A percentile compares a stretch with the other conserved stretches of the same genome.
These are phyloP conservation scores for Speoplatyrhinus poulsoni DNA, from an alignment of 2,113 vertebrate species.

Conservation along the genomic window DNA sequence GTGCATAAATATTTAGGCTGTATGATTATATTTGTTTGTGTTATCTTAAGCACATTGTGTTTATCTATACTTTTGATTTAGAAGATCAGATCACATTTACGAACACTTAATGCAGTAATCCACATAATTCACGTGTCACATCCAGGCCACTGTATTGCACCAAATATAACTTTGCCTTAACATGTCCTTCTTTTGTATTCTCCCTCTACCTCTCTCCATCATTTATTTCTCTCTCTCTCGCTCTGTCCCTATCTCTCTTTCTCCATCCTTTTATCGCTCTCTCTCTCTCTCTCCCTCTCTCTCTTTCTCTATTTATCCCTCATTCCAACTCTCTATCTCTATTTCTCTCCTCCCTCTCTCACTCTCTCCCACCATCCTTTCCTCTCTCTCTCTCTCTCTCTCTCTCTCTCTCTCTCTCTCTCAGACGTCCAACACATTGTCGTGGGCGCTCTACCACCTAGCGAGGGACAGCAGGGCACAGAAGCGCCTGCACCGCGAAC, in stretches of 20 bases:
- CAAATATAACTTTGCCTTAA: too few relatives aligned
- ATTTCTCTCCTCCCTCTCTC: not conserved
- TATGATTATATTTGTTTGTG: too few relatives aligned
- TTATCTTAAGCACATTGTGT: too few relatives aligned
- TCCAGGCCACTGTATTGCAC: too few relatives aligned
- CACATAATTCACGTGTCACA: too few relatives aligned
- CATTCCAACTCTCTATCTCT: constrained; percentile 48
- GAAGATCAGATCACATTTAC: too few relatives aligned
- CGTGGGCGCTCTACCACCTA: constrained; percentile 77
- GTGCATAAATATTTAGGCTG: too few relatives aligned
- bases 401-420: not conserved
- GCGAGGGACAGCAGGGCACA: constrained; percentile 62
- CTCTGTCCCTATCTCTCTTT: constrained; percentile 28
- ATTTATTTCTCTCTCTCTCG: not conserved
- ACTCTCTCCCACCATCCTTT: not conserved
- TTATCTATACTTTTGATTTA: too few relatives aligned
- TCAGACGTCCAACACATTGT: constrained; percentile 81
- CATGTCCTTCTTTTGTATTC: not conserved
- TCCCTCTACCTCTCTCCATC: not conserved
- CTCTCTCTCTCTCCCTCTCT: not conserved
- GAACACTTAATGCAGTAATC: too few relatives aligned
- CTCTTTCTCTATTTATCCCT: not conserved
- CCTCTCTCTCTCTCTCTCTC: not conserved
- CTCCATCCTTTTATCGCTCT: constrained; percentile 67
- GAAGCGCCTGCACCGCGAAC: constrained; percentile 64